phyloP scores from a whole-genome alignment of 1,140 invertebrate genomes.

The Anoplophora glabripennis region DNA sequence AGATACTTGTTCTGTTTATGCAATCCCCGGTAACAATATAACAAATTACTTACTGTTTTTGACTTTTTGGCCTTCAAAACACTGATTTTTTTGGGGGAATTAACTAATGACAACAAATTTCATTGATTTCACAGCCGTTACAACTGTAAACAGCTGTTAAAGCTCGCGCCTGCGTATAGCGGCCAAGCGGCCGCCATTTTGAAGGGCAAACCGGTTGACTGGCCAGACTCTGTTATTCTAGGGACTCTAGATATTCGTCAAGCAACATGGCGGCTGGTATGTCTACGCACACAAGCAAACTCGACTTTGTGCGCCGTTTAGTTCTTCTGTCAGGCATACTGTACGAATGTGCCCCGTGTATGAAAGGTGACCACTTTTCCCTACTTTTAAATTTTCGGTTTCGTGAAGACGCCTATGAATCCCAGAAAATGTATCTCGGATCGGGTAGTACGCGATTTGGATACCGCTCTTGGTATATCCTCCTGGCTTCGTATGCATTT shows the following conservation, averaged over 20 bases:
- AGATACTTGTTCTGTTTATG: no score
- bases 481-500: slow-evolving; percentile 1
- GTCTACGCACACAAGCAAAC: neutral
- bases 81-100: no score
- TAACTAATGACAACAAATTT: no score
- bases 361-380: neutral
- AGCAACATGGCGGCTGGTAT: neutral
- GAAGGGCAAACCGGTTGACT: no score
- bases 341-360: neutral
- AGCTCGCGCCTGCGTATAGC: no score
- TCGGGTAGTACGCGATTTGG: neutral
- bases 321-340: slow-evolving; percentile 2
- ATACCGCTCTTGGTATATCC: slow-evolving; percentile 10
- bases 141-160: no score
- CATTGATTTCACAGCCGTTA: no score
- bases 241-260: neutral
- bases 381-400: slow-evolving; percentile 17
- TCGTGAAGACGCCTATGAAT: slow-evolving; percentile 16
- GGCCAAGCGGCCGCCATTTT: no score
- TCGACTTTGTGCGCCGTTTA: neutral
- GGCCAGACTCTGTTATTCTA: no score
- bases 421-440: slow-evolving; percentile 14
- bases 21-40: no score
- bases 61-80: no score
- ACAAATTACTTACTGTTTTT: no score